phyloP scores from a whole-genome alignment of 2,113 vertebrate genomes.

The Neodontobutis hainanensis region DNA sequence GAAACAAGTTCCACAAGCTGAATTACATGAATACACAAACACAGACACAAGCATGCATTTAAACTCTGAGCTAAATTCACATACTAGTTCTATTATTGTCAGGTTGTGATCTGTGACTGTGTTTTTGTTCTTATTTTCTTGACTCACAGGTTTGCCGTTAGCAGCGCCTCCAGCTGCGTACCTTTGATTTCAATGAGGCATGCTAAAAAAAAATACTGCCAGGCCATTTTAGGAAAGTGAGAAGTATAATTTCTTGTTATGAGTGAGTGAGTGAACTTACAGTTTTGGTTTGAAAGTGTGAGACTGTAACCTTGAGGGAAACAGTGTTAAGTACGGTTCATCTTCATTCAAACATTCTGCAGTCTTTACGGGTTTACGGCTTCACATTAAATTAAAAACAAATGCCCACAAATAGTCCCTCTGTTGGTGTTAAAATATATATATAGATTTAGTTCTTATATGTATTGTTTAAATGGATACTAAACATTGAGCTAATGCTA shows the following conservation, averaged over 20 bases:
- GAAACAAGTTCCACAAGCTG: no score
- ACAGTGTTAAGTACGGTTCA: not conserved
- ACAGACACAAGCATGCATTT: no score
- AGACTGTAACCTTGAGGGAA: not conserved
- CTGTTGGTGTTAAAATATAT: no score
- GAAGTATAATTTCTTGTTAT: conserved; percentile 24
- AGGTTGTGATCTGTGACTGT: conserved; percentile 30
- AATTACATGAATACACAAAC: not conserved
- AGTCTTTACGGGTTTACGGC: no score
- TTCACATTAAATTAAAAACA: no score
- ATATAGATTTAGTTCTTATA: no score
- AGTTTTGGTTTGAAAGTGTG: not conserved
- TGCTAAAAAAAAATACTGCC: conserved; percentile 43
- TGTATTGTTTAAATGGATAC: not conserved
- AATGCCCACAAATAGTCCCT: no score
- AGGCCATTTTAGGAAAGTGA: conserved; percentile 41
- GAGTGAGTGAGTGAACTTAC: conserved; percentile 2
- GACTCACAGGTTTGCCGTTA: conserved; percentile 40
- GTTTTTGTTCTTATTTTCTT: conserved; percentile 52
- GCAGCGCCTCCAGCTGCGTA: conserved; percentile 58
- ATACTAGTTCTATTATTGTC: conserved; percentile 21
- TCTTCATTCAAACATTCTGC: no score
- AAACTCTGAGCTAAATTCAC: conserved; percentile 10
- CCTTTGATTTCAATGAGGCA: conserved; percentile 49
- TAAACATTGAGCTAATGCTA: not conserved